These are phyloP conservation scores for Ammospiza caudacuta DNA, from an alignment of 2,113 vertebrate species.

Conservation along the genomic window DNA sequence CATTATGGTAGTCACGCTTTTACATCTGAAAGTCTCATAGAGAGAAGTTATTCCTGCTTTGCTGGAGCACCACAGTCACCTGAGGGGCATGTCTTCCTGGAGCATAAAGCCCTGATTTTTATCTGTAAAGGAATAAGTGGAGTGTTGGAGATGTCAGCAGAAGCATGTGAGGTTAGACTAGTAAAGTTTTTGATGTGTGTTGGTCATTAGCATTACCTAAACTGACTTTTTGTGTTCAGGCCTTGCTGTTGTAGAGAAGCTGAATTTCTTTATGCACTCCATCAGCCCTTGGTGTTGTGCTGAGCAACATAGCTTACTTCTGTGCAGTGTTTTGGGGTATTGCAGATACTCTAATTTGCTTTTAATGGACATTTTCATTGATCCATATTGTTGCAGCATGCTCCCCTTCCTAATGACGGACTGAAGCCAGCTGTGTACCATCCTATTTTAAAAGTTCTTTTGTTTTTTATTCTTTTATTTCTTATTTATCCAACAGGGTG, in stretches of 20 bases:
- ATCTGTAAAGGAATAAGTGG: neutral
- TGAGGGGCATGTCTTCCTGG: neutral
- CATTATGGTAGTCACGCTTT: neutral
- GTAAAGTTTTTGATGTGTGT: neutral
- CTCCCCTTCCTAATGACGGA: neutral
- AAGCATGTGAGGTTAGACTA: neutral
- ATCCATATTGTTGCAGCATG: neutral
- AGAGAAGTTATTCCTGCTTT: neutral
- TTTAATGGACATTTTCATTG: neutral
- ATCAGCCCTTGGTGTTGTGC: neutral
- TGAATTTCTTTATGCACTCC: neutral
- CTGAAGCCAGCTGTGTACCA: neutral
- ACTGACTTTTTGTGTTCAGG: neutral
- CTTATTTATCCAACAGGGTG: constrained; percentile 81
- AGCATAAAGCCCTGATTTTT: neutral
- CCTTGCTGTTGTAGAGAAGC: fast-evolving
- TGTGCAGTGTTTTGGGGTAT: neutral
- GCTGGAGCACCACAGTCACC: neutral
- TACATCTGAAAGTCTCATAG: neutral
- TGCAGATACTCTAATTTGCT: neutral
- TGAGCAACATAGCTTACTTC: neutral
- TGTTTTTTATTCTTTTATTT: neutral
- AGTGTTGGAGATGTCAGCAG: neutral
- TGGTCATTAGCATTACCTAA: neutral
- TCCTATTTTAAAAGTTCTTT: neutral